A percentile compares a stretch with the other conserved stretches of the same genome.
Evolutionary conservation across 2,113 vertebrate genomes (phyloP).

Genomic region (Hydrochoerus hydrochaeris): DNA sequence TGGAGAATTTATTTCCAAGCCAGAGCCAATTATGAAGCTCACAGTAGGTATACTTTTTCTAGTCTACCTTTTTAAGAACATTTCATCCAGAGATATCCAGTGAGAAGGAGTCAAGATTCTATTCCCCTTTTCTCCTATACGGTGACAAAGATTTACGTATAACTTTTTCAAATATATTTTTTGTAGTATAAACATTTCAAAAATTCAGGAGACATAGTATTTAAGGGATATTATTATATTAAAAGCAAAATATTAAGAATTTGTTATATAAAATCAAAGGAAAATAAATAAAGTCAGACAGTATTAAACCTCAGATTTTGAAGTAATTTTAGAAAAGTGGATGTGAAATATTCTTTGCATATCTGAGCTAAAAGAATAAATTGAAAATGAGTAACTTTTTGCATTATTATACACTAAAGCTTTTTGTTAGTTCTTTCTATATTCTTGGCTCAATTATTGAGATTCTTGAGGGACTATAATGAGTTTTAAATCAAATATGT

Average conservation of each 20-base stretch:
- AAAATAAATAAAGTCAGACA: neutral
- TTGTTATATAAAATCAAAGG: neutral
- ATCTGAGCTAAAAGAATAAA: neutral
- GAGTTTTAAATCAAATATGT: neutral
- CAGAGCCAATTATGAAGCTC: neutral
- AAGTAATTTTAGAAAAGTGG: neutral
- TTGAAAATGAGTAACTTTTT: neutral
- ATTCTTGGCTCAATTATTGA: neutral
- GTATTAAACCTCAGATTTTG: neutral
- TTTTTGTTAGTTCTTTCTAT: neutral
- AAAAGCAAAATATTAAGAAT: neutral
- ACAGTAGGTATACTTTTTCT: neutral
- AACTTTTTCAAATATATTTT: neutral
- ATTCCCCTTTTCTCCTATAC: neutral
- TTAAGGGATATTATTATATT: slow-evolving; percentile 5
- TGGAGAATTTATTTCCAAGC: neutral
- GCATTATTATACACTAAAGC: neutral
- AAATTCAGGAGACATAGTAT: neutral
- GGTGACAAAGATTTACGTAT: neutral
- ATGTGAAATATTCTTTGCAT: neutral
- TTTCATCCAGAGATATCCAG: neutral
- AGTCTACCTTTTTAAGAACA: neutral
- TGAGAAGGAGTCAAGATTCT: neutral
- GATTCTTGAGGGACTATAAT: neutral
- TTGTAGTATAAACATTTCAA: neutral